Percentiles rank a stretch among this genome's conserved stretches.
These are phyloP conservation scores for Oreochromis grahami DNA, from an alignment of 2,797 vertebrate species.

Conservation along the genomic window DNA sequence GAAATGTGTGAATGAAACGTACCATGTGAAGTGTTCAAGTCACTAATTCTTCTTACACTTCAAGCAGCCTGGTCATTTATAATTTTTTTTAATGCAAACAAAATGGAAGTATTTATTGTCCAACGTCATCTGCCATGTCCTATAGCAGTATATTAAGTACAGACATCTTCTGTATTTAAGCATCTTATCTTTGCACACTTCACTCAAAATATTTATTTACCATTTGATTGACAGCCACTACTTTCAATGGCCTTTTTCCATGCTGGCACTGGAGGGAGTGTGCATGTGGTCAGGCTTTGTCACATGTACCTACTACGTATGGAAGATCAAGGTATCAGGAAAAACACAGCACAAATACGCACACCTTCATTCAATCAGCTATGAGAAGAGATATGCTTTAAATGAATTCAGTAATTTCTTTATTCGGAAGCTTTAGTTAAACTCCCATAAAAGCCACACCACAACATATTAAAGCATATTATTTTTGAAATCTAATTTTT, in stretches of 20 bases:
- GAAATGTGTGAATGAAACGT: neutral
- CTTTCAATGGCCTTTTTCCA: constrained; percentile 69
- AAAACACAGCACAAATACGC: neutral
- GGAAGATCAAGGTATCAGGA: constrained; percentile 68
- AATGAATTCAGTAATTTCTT: neutral
- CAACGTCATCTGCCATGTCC: neutral
- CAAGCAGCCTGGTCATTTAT: neutral
- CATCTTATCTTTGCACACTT: neutral
- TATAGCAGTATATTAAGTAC: neutral
- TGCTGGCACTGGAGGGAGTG: constrained; percentile 72
- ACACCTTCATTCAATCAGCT: neutral
- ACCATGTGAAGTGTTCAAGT: neutral
- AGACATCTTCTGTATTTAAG: neutral
- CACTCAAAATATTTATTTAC: neutral
- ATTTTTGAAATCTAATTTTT: neutral
- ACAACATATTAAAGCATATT: neutral
- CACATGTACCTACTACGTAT: constrained; percentile 76
- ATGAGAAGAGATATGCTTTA: neutral
- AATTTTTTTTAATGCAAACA: neutral
- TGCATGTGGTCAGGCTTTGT: constrained; percentile 80
- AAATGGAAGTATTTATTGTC: neutral
- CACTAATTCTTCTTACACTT: neutral
- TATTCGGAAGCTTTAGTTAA: neutral
- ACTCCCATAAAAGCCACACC: neutral
- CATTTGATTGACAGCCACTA: constrained; percentile 58